Conservation (phyloP, 2,797 vertebrate genomes). For the Chiloscyllium punctatum region DNA sequence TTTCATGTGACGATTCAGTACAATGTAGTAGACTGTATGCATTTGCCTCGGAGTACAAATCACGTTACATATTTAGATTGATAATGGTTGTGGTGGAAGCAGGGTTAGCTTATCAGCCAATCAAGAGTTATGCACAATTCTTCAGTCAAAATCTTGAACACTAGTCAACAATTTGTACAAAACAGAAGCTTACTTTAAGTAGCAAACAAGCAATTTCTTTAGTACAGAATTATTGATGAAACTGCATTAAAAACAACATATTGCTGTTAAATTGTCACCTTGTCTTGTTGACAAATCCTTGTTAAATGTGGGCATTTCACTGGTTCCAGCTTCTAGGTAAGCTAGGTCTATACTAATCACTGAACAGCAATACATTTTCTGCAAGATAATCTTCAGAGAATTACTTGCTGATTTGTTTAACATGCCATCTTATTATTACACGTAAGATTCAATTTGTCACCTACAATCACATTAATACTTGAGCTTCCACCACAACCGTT, state of each 20-base stretch:
- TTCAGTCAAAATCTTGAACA: background rate
- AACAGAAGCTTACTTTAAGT: background rate
- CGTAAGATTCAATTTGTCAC: background rate
- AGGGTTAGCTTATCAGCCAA: too few relatives aligned
- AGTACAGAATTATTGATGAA: background rate
- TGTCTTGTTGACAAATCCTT: background rate
- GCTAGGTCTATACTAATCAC: background rate
- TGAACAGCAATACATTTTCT: background rate
- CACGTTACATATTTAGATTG: background rate
- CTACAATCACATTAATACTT: background rate
- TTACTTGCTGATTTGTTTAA: background rate
- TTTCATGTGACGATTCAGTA: background rate
- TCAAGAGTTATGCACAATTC: background rate
- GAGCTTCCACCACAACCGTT: background rate
- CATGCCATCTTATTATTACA: background rate
- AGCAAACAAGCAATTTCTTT: background rate
- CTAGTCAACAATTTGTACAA: conserved; percentile 2
- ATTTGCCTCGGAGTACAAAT: background rate
- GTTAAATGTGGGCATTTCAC: background rate
- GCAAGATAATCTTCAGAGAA: background rate
- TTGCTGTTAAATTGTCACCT: background rate
- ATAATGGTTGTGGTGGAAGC: background rate
- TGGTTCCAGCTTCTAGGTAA: background rate
- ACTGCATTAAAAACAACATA: background rate
- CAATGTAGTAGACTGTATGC: background rate